phyloP scores from a whole-genome alignment of 2,888 invertebrate genomes.

The Pristionchus mayeri region DNA sequence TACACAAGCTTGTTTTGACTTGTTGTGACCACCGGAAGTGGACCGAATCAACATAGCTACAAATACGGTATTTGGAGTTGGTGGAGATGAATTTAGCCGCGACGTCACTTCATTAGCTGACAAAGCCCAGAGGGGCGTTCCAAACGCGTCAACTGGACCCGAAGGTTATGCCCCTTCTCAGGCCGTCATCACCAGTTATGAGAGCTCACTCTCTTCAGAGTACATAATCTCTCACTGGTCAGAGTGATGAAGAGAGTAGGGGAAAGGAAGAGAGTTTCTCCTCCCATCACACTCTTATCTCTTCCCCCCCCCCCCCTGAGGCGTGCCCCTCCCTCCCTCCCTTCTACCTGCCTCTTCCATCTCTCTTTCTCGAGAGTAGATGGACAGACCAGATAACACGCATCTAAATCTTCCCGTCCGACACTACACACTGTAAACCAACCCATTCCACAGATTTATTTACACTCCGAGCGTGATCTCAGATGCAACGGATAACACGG shows the following conservation, averaged over 20 bases:
- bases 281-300: not conserved
- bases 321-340: not conserved
- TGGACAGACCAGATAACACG: not conserved
- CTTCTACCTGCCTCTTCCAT: not conserved
- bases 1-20: not conserved
- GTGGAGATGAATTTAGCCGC: not conserved
- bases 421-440: not conserved
- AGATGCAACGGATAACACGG: too few species aligned
- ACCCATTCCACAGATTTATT: not conserved
- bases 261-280: not conserved
- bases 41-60: not conserved
- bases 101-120: not conserved
- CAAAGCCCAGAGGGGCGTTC: not conserved
- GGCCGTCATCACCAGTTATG: too few species aligned
- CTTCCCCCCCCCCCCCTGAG: not conserved
- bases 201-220: too few species aligned
- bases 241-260: too few species aligned
- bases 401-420: not conserved
- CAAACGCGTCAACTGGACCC: not conserved
- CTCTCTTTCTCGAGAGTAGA: not conserved
- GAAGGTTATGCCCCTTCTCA: too few species aligned
- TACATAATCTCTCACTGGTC: too few species aligned
- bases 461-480: not conserved
- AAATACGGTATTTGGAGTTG: too few species aligned
- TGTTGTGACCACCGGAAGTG: not conserved